Conservation (phyloP, 2,888 invertebrate species). For the Acanthosoma haemorrhoidale region DNA sequence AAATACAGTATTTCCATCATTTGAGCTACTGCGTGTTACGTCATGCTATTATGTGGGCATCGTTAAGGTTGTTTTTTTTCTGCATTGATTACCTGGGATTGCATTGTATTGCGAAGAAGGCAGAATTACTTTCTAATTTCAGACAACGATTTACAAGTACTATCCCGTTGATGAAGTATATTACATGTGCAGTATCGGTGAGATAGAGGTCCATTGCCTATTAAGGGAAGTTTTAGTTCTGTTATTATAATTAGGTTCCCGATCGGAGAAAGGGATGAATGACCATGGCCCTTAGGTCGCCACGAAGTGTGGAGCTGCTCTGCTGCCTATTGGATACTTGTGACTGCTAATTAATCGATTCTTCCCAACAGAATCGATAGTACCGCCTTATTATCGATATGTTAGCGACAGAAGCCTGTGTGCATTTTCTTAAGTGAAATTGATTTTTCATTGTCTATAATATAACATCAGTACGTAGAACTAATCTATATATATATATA, state of each 20-base stretch:
- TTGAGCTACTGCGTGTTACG: too few species aligned
- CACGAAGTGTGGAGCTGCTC: background rate
- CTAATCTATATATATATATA: too few species aligned
- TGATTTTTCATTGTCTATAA: too few species aligned
- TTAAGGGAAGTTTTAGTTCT: background rate
- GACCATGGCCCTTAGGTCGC: background rate
- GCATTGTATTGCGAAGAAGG: too few species aligned
- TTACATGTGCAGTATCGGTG: background rate
- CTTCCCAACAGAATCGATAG: background rate
- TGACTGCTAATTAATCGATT: background rate
- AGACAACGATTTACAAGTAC: background rate
- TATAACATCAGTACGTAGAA: too few species aligned
- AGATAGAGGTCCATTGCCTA: background rate
- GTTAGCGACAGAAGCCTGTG: background rate
- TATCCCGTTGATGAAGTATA: background rate
- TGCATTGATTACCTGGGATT: too few species aligned
- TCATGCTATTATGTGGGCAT: too few species aligned
- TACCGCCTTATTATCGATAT: background rate
- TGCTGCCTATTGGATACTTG: background rate
- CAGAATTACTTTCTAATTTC: slow-evolving; percentile 1
- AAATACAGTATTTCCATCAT: too few species aligned
- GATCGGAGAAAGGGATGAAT: background rate
- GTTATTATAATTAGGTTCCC: background rate
- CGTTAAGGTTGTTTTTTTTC: too few species aligned
- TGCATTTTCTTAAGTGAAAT: background rate